phyloP scores from a whole-genome alignment of 2,888 invertebrate genomes.

The Halictus quadricinctus region DNA sequence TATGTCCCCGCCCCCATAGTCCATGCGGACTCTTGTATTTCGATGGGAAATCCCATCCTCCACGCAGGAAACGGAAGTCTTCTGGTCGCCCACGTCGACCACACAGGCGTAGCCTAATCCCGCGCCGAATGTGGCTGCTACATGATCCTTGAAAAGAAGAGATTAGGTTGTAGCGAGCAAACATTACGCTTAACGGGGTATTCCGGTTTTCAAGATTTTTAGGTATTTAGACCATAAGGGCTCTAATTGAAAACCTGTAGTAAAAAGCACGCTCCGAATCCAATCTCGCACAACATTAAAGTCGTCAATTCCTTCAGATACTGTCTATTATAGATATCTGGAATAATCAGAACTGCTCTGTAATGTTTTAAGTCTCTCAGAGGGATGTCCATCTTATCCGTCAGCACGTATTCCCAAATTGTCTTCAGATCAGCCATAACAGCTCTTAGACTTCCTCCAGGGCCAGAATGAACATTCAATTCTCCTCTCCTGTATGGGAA shows the following conservation, averaged over 20 bases:
- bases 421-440: slow-evolving; percentile 93
- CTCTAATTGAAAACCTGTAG: slow-evolving; percentile 84
- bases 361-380: slow-evolving; percentile 88
- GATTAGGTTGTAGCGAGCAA: background rate
- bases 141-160: slow-evolving; percentile 87
- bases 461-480: slow-evolving; percentile 91
- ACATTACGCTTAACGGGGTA: too few species aligned
- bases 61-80: slow-evolving; percentile 97
- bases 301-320: slow-evolving; percentile 93
- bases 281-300: slow-evolving; percentile 90
- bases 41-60: slow-evolving; percentile 97
- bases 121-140: slow-evolving; percentile 93
- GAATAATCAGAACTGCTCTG: slow-evolving; percentile 93
- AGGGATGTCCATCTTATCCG: slow-evolving; percentile 89
- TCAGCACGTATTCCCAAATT: slow-evolving; percentile 93
- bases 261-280: slow-evolving; percentile 93
- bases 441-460: slow-evolving; percentile 93
- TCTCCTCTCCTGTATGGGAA: slow-evolving; percentile 95
- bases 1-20: slow-evolving; percentile 96
- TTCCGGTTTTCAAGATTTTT: too few species aligned
- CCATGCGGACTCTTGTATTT: slow-evolving; percentile 91
- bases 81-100: slow-evolving; percentile 97
- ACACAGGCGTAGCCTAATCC: slow-evolving; percentile 95
- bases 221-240: background rate
- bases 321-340: slow-evolving; percentile 94